Base-by-base conservation (phyloP, 2,797 vertebrate species). In the Ctenopoma kingsleyae region DNA sequence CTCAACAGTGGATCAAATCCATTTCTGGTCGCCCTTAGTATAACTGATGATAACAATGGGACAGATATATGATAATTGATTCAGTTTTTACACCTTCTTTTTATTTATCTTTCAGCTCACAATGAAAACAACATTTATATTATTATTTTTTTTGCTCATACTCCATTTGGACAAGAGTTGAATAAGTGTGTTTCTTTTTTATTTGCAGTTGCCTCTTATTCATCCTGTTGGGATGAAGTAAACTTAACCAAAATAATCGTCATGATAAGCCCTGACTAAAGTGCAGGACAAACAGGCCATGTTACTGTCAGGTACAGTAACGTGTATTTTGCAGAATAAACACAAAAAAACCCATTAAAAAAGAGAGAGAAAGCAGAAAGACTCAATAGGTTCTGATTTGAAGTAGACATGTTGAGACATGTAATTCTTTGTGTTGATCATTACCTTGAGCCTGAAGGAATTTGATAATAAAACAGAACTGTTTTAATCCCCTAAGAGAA, bases 391-490 rank as follows among this genome's bases (percentile, higher is more conserved):
- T 64, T 55, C 3, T 32, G 38, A 30, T 30, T 40, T 67, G 53
- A 52, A 63, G 62, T 40, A 51, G 58, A 79, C 76, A 85, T 65
- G 68, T 56, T 54, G 64, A 74, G 77, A 84, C 67, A 80, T 72
- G 77, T 76, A 71, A 81, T 76, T 73, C 58, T 83, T 52, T 52
- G 55, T 87, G 89, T 88, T 90, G 90, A 91, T 91, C 84, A 84
- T 88, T 87, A 89, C 84, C 83, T 80, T 61, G 62, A 74, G 89
- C 91, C 89, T 84, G 74, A 71, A 93, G 91, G 89, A 89, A 91
- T 91, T 81, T 81, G 83, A 90, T 92, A 90, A 91, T 93, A 92
- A 93, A 93, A 91, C 76, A 82, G 84, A 86, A 86, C 74, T 75
- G 83, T 86, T 80, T 89, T 88, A 91, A 89, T 91, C 91, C 87